Conservation (phyloP, 2,113 vertebrate genomes). For the Phrynosoma platyrhinos region DNA sequence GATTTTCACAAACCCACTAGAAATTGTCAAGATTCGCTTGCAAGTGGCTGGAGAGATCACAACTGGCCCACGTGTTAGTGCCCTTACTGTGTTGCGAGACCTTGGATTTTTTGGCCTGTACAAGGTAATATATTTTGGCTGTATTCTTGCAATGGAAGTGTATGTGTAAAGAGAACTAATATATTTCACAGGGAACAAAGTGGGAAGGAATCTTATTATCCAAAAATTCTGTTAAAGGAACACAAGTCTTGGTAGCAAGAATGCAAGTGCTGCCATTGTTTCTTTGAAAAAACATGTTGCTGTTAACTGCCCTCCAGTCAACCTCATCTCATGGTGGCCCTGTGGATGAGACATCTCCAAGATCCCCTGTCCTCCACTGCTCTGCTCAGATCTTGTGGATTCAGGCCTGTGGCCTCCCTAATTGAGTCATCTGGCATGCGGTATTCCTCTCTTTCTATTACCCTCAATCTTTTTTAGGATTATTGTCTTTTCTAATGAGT, state of each 20-base stretch:
- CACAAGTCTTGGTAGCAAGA: neutral
- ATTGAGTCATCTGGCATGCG: too few relatives aligned
- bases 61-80: constrained; percentile 93
- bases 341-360: too few relatives aligned
- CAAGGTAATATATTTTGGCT: constrained; percentile 83
- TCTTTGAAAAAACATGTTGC: neutral
- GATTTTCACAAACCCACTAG: constrained; percentile 97
- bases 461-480: too few relatives aligned
- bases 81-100: constrained; percentile 90
- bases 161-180: neutral
- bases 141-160: neutral
- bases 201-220: too few relatives aligned
- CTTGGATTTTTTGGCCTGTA: constrained; percentile 97
- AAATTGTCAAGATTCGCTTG: constrained; percentile 92
- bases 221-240: neutral
- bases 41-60: constrained; percentile 95
- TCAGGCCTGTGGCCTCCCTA: too few relatives aligned
- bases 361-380: too few relatives aligned
- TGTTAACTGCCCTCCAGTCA: too few relatives aligned
- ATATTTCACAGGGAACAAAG: neutral
- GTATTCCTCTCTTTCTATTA: too few relatives aligned
- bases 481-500: too few relatives aligned
- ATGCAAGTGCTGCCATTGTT: neutral
- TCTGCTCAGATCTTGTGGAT: too few relatives aligned
- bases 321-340: too few relatives aligned